Conservation (phyloP, 2,797 vertebrate species). For the Pseudochirops corinnae region DNA sequence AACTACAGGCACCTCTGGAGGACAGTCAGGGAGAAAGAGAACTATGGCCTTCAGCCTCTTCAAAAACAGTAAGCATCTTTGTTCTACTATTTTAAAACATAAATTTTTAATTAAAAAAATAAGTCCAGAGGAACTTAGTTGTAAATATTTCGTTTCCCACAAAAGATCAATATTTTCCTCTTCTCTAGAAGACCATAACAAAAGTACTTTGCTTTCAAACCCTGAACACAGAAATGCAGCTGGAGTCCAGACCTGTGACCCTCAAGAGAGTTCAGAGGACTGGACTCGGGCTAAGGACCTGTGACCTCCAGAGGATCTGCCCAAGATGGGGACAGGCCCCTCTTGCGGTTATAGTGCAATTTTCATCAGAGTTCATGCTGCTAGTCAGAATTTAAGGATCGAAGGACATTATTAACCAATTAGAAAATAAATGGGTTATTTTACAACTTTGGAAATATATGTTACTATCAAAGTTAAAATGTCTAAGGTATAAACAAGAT, state of each 20-base stretch:
- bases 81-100: background rate
- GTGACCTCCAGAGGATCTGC: background rate
- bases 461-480: slow-evolving; percentile 77
- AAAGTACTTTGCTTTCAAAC: slow-evolving; percentile 43
- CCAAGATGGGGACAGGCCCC: background rate
- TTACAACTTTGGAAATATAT: slow-evolving; percentile 70
- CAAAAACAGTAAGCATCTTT: background rate
- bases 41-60: background rate
- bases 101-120: background rate
- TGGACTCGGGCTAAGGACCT: background rate
- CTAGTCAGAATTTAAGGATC: slow-evolving; percentile 44
- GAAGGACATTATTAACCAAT: slow-evolving; percentile 72
- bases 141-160: slow-evolving; percentile 18
- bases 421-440: slow-evolving; percentile 79
- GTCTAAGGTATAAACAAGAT: slow-evolving; percentile 81
- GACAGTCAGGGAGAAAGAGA: background rate
- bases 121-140: background rate
- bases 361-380: slow-evolving; percentile 48
- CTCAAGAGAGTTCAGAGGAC: slow-evolving; percentile 10
- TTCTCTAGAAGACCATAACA: slow-evolving; percentile 37
- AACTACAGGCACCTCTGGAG: background rate
- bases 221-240: slow-evolving; percentile 9
- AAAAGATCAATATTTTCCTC: background rate
- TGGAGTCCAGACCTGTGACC: slow-evolving; percentile 9
- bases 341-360: background rate